A percentile compares a stretch with the other conserved stretches of the same genome.
These are phyloP conservation scores for Neomorphus geoffroyi DNA, from an alignment of 2,797 vertebrate species.

Conservation along the genomic window DNA sequence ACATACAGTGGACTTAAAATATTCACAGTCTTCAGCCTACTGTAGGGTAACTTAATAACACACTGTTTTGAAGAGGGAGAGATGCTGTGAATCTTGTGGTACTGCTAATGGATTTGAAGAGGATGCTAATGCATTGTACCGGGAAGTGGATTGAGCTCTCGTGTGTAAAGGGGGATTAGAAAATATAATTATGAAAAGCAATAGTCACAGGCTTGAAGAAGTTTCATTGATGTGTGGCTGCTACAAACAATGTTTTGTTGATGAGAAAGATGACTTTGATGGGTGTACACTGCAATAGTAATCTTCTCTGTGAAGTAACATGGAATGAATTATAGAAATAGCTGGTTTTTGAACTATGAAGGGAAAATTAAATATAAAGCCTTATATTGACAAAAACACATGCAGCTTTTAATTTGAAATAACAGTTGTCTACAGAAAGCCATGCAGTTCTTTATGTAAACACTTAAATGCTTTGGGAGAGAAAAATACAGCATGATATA, in stretches of 20 bases:
- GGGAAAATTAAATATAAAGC: constrained; percentile 69
- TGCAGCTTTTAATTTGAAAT: constrained; percentile 61
- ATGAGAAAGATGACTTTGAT: constrained; percentile 71
- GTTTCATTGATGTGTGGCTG: constrained; percentile 74
- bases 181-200: constrained; percentile 80
- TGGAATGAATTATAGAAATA: constrained; percentile 64
- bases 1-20: constrained; percentile 67
- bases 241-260: constrained; percentile 72
- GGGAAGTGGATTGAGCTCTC: constrained; percentile 77
- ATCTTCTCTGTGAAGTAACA: constrained; percentile 62
- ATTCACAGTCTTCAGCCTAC: constrained; percentile 70
- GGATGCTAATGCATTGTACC: constrained; percentile 80
- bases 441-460: too few relatives aligned
- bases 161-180: constrained; percentile 79
- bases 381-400: constrained; percentile 50
- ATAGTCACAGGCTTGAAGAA: constrained; percentile 73
- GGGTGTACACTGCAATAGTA: constrained; percentile 53
- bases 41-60: constrained; percentile 76
- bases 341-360: constrained; percentile 62
- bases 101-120: constrained; percentile 85
- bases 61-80: constrained; percentile 73
- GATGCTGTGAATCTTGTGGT: constrained; percentile 76
- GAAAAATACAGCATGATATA: constrained; percentile 40
- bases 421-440: constrained; percentile 42
- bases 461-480: background rate